Evolutionary conservation across 2,888 invertebrate genomes (phyloP), one percentile per base, ranked within the genome.

Genomic region (Euclidia mi): DNA sequence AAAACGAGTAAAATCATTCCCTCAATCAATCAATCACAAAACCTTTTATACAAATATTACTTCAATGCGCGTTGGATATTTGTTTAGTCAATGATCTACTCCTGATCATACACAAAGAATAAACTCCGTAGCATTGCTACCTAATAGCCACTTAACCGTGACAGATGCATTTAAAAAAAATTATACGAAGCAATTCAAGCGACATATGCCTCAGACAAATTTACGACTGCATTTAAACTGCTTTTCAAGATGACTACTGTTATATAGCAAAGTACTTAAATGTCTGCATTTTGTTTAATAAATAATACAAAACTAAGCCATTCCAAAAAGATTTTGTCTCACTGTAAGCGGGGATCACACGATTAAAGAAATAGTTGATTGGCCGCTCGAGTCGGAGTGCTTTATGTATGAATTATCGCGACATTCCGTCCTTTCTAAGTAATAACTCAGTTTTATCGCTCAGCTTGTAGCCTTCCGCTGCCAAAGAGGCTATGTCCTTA

Each of bases 271-370:
- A 49, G 32, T 60, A 56, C 37, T 47, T 51, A 32, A 65, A 58
- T 65, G 71, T 48, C 37, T 71, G 46, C 49, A 71, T 34, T 66
- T 47, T 25, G 28, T 40, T 35, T 32, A 58, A 56, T 71, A 71
- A 71, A 75, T 63, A 71, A 71, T 31, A 50, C 47, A 50, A 35
- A 38, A 60, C 57, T 52, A 55, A 43, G 44, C 58, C 52, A 57
- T 53, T 51, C 34, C 42, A 47, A 40, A 31, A 34, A 11, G 10
- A 29, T 1, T 2, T n/a, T 14, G 59, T 34, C 9, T 9, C 3
- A 57, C 35, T 43, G n/a, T 14, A 2, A 50, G 37, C 50, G 50
- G 25, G 17, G 10, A 17, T 25, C 1, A 40, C 14, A 20, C 12
- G 12, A 12, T n/a, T n/a, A n/a, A n/a, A n/a, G n/a, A n/a, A n/a